Percentiles rank a stretch among this genome's conserved stretches.
These are phyloP conservation scores for Wiebesia pumilae DNA, from an alignment of 1,140 invertebrate genomes.

Conservation along the genomic window DNA sequence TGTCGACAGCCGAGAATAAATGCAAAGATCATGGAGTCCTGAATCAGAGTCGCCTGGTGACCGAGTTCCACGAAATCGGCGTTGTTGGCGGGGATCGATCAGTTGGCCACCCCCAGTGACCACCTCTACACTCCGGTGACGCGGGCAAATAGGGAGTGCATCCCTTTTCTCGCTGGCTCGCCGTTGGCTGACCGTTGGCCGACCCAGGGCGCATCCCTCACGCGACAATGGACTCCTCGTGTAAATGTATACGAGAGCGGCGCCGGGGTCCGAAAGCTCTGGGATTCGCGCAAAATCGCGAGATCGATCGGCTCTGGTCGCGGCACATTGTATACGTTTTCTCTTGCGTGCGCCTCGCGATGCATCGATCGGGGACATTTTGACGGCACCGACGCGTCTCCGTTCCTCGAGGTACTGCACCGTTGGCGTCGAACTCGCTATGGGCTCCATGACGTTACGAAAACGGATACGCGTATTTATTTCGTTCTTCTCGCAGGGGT, in stretches of 20 bases:
- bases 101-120: not conserved
- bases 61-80: slow-evolving; percentile 2
- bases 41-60: slow-evolving; percentile 12
- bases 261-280: not conserved
- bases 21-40: no score
- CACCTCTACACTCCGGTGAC: not conserved
- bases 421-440: no score
- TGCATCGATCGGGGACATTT: no score
- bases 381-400: no score
- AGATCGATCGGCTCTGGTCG: not conserved
- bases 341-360: no score
- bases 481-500: not conserved
- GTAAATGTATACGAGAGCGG: not conserved
- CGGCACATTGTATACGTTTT: no score
- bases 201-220: not conserved
- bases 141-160: not conserved
- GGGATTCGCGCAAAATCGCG: not conserved
- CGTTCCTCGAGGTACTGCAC: no score
- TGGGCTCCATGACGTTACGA: no score
- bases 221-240: not conserved
- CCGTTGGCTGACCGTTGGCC: no score
- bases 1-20: not conserved
- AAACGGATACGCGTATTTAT: no score
- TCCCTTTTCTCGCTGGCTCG: not conserved
- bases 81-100: slow-evolving; percentile 33